Evolutionary conservation across 2,797 vertebrate species (phyloP).

Genomic region (Kryptolebias ocellatus): DNA sequence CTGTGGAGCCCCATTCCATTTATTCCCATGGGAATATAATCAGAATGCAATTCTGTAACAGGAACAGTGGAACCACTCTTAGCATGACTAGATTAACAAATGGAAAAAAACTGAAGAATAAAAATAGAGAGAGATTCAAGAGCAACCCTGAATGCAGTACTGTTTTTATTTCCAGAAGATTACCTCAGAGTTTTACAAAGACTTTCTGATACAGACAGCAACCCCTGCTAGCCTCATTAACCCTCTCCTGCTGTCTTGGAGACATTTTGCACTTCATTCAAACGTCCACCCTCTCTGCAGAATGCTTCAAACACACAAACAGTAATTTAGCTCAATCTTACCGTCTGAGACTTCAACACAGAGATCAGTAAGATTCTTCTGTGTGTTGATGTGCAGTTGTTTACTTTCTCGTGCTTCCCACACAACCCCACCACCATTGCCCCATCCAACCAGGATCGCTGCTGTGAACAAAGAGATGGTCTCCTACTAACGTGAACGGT

Average conservation of each 20-base stretch:
- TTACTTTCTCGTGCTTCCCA: constrained; percentile 44
- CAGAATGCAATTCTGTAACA: constrained; percentile 31
- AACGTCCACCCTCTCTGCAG: constrained; percentile 29
- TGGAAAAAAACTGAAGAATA: not conserved
- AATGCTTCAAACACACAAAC: constrained; percentile 40
- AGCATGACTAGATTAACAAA: not conserved
- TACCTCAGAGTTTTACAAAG: constrained; percentile 36
- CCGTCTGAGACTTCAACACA: constrained; percentile 54
- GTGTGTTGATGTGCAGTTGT: constrained; percentile 37
- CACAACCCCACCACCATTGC: constrained; percentile 29
- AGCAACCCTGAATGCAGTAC: constrained; percentile 12
- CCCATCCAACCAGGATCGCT: constrained; percentile 39
- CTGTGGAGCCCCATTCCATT: constrained; percentile 50
- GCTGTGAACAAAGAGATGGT: constrained; percentile 64
- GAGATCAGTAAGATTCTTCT: constrained; percentile 45
- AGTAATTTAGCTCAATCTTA: constrained; percentile 66
- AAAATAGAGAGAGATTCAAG: constrained; percentile 2
- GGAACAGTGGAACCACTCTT: not conserved
- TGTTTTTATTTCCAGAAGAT: constrained; percentile 63
- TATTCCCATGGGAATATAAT: constrained; percentile 75
- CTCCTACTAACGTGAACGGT: constrained; percentile 72
- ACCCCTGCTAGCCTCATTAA: constrained; percentile 69
- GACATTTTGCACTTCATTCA: constrained; percentile 67
- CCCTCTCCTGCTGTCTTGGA: constrained; percentile 71
- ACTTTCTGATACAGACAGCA: constrained; percentile 48